These are phyloP conservation scores for Heliconius hermathena DNA, from an alignment of 1,140 invertebrate genomes.

Conservation along the genomic window DNA sequence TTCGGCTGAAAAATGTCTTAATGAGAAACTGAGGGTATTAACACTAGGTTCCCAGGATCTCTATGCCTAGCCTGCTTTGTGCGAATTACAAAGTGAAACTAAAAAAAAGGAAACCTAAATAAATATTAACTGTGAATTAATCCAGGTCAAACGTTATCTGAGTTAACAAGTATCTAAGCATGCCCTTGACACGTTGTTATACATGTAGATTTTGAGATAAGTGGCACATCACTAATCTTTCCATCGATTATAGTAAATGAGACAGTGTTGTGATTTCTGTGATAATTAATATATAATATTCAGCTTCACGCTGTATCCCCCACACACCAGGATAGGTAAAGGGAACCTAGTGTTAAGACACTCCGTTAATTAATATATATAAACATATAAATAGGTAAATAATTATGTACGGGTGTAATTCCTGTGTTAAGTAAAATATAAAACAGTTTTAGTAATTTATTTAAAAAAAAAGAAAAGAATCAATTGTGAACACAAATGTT, in stretches of 20 bases:
- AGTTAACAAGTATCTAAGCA: neutral
- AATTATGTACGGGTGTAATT: neutral
- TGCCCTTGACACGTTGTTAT: neutral
- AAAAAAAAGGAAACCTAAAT: neutral
- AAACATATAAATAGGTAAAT: neutral
- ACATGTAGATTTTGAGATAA: conserved; percentile 8
- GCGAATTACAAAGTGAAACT: neutral
- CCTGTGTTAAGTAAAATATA: neutral
- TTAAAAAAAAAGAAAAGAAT: neutral
- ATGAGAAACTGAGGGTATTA: too few species aligned
- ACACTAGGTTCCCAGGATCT: too few species aligned
- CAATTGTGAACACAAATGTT: neutral
- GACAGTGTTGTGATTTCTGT: neutral
- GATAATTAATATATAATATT: neutral
- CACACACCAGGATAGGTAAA: too few species aligned
- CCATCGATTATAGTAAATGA: conserved; percentile 4
- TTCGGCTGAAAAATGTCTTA: too few species aligned
- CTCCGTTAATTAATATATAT: neutral
- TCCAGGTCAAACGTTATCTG: neutral
- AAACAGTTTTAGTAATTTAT: neutral
- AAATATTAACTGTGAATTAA: neutral
- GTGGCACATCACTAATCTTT: conserved; percentile 9
- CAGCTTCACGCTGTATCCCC: too few species aligned
- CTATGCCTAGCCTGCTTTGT: too few species aligned
- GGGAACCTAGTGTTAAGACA: too few species aligned